phyloP scores from a whole-genome alignment of 2,888 invertebrate species.

The Helobdella robusta region DNA sequence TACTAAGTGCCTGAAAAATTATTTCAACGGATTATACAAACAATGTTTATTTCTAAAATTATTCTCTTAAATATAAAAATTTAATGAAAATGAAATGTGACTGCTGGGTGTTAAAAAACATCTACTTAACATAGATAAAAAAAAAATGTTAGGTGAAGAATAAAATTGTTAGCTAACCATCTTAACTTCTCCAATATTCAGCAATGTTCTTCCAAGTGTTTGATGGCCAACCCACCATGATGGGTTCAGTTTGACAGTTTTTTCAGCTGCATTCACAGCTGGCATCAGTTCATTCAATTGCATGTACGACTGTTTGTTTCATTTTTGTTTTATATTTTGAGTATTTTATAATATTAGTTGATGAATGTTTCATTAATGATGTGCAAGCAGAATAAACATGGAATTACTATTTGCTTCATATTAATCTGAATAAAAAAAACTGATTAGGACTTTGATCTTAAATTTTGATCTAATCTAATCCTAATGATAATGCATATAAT shows the following conservation, averaged over 20 bases:
- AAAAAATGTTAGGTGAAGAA: too few relatives aligned
- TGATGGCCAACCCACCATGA: constrained; percentile 12
- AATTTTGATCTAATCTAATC: too few relatives aligned
- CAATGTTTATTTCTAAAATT: not conserved
- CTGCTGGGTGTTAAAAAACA: too few relatives aligned
- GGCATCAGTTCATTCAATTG: constrained; percentile 14
- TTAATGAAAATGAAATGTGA: not conserved
- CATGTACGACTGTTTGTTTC: constrained; percentile 11
- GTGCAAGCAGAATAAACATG: too few relatives aligned
- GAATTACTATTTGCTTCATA: not conserved
- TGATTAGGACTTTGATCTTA: not conserved
- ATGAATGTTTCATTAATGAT: too few relatives aligned
- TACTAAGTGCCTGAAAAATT: constrained; percentile 9
- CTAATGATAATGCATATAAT: too few relatives aligned
- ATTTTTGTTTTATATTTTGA: too few relatives aligned
- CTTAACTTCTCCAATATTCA: constrained; percentile 12
- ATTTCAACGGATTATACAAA: not conserved
- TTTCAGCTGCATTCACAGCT: not conserved
- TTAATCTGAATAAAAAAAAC: not conserved
- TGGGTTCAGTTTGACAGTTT: not conserved
- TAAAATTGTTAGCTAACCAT: too few relatives aligned
- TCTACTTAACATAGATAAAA: too few relatives aligned
- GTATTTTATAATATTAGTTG: too few relatives aligned
- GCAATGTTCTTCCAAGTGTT: constrained; percentile 5
- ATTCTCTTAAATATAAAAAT: not conserved